Percentiles rank a stretch among this genome's conserved stretches.
Conservation (phyloP, 2,888 invertebrate genomes). For the Steinernema hermaphroditum region DNA sequence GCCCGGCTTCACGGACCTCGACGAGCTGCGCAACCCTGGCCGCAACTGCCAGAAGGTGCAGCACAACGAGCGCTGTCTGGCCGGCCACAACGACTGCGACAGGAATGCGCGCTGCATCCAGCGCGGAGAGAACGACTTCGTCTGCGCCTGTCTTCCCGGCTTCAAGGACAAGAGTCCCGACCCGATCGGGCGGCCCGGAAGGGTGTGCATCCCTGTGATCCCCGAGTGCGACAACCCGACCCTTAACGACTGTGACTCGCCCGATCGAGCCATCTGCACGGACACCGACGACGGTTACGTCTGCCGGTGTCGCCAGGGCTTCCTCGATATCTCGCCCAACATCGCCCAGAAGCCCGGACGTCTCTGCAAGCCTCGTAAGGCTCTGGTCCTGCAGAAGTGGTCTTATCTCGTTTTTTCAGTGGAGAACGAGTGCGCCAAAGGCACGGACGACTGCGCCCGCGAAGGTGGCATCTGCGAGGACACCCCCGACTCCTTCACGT, state of each 20-base stretch:
- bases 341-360: constrained; percentile 59
- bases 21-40: constrained; percentile 65
- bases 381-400: neutral
- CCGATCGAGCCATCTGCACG: constrained; percentile 50
- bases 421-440: constrained; percentile 63
- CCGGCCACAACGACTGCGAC: constrained; percentile 65
- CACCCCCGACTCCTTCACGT: constrained; percentile 64
- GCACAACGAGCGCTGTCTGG: constrained; percentile 58
- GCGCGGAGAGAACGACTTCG: constrained; percentile 57
- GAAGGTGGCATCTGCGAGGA: constrained; percentile 65
- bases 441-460: constrained; percentile 55
- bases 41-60: constrained; percentile 57
- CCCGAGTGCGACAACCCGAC: constrained; percentile 57
- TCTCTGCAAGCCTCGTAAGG: constrained; percentile 62
- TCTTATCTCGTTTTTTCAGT: constrained; percentile 44
- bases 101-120: constrained; percentile 62
- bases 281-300: constrained; percentile 55
- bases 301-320: constrained; percentile 55
- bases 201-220: constrained; percentile 45
- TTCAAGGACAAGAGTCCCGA: constrained; percentile 57
- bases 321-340: constrained; percentile 65
- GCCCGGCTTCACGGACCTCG: constrained; percentile 62
- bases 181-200: constrained; percentile 45
- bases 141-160: constrained; percentile 60
- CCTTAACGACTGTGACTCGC: constrained; percentile 56